Conservation (phyloP, 2,888 invertebrate species). For the Tanypteryx hageni region DNA sequence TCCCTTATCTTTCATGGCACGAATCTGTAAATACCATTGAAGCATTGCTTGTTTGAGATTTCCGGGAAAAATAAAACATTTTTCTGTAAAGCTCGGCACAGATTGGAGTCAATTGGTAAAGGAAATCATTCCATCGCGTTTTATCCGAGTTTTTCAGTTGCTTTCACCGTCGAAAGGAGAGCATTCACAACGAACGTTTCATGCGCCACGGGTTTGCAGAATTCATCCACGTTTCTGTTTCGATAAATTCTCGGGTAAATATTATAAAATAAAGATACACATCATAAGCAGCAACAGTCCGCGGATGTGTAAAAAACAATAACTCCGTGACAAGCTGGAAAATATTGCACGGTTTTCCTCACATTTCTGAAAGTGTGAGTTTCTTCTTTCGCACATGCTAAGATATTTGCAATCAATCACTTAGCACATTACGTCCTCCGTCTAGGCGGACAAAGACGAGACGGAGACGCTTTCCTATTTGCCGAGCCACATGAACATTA, state of each 20-base stretch:
- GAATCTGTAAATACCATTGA: neutral
- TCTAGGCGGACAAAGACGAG: neutral
- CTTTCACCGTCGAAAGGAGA: neutral
- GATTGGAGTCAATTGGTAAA: neutral
- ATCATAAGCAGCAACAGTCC: constrained; percentile 18
- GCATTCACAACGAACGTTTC: neutral
- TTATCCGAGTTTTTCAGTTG: neutral
- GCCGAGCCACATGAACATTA: neutral
- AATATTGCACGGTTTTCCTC: too few species aligned
- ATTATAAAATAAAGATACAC: neutral
- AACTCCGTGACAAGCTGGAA: too few species aligned
- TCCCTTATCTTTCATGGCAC: neutral
- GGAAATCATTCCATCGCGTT: constrained; percentile 2
- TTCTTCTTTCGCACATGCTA: neutral
- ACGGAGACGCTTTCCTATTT: neutral
- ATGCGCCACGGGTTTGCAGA: neutral
- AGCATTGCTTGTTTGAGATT: constrained; percentile 2
- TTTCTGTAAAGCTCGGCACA: neutral
- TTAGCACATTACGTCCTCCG: too few species aligned
- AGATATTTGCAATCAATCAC: neutral
- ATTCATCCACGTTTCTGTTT: constrained; percentile 10
- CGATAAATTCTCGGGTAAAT: neutral
- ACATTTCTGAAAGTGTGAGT: too few species aligned
- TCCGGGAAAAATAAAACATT: neutral
- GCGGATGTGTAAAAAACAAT: neutral